Evolutionary conservation across 2,888 invertebrate species (phyloP).

Genomic region (Lithophane socia): DNA sequence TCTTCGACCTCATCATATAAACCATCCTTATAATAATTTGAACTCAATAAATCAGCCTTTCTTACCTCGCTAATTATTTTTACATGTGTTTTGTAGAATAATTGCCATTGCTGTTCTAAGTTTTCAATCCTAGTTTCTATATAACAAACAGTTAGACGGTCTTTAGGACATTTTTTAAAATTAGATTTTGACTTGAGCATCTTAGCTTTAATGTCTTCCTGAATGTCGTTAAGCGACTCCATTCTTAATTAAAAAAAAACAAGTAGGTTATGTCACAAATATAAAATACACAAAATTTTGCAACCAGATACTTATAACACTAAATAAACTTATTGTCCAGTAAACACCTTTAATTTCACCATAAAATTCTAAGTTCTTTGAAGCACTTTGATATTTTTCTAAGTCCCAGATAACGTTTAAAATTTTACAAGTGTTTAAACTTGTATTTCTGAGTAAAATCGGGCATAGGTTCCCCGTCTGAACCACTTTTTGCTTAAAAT

Average conservation of each 20-base stretch:
- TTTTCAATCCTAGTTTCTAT: conserved; percentile 1
- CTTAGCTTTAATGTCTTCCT: not conserved
- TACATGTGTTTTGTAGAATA: not conserved
- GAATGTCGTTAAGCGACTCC: not conserved
- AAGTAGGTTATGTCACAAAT: no score
- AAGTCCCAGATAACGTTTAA: no score
- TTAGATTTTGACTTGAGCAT: not conserved
- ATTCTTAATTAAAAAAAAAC: not conserved
- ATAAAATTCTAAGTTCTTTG: no score
- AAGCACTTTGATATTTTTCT: no score
- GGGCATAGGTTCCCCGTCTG: no score
- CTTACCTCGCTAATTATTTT: not conserved
- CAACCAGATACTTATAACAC: no score
- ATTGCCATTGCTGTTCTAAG: not conserved
- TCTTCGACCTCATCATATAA: not conserved
- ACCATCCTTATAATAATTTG: not conserved
- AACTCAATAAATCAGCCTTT: not conserved
- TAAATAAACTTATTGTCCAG: no score
- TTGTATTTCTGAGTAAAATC: no score
- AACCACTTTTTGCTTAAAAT: no score
- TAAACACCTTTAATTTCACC: no score
- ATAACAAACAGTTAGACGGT: not conserved
- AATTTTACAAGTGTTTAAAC: no score
- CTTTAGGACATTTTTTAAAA: not conserved
- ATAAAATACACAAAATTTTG: no score